Evolutionary conservation across 2,797 vertebrate genomes (phyloP).

Genomic region (Lerista edwardsae): DNA sequence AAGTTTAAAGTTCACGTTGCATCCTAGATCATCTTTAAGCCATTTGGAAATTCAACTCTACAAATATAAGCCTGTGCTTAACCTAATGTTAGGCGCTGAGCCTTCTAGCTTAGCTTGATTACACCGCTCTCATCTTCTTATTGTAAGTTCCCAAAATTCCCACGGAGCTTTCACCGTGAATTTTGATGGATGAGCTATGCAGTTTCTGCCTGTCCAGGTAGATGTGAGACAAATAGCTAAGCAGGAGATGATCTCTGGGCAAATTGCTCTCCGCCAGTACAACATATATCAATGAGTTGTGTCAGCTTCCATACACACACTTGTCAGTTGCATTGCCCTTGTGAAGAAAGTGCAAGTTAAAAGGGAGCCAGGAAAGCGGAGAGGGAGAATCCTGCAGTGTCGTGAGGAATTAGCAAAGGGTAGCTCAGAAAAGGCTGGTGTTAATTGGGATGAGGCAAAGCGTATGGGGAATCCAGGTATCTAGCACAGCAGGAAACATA

Average conservation of each 20-base stretch:
- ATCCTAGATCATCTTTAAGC: background rate
- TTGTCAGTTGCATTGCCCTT: constrained; percentile 78
- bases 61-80: background rate
- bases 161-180: constrained; percentile 72
- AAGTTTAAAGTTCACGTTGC: background rate
- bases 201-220: constrained; percentile 66
- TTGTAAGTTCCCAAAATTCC: constrained; percentile 53
- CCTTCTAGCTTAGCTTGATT: constrained; percentile 53
- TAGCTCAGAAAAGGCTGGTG: constrained; percentile 30
- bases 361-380: constrained; percentile 57
- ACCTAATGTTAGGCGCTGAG: constrained; percentile 15
- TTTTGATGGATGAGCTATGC: constrained; percentile 73
- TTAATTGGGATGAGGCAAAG: constrained; percentile 53
- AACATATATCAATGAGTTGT: constrained; percentile 81
- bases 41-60: constrained; percentile 11
- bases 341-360: constrained; percentile 71
- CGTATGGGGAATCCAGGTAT: constrained; percentile 21
- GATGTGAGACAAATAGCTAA: constrained; percentile 79
- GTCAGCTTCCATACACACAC: constrained; percentile 82
- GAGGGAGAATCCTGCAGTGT: constrained; percentile 70
- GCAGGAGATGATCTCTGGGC: constrained; percentile 79
- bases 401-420: constrained; percentile 64
- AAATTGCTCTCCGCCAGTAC: constrained; percentile 86
- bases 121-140: constrained; percentile 49
- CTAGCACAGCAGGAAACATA: background rate